Base-by-base conservation (phyloP, 2,797 vertebrate genomes). In the Hyperoplus immaculatus region DNA sequence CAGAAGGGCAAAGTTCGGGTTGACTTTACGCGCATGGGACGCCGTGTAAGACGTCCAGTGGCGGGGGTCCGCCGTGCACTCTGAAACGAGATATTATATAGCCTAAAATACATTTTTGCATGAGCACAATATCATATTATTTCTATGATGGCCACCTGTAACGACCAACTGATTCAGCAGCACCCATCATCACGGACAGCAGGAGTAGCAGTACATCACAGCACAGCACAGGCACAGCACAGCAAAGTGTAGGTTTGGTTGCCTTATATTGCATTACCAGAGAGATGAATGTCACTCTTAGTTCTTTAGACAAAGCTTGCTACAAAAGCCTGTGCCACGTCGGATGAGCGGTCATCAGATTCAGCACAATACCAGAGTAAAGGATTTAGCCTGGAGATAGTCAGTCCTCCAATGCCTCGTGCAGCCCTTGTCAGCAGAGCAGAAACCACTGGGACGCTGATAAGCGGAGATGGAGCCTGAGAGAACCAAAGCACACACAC, bases 401-500 rank as follows among this genome's bases (percentile, higher is more conserved):
- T 61, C 55, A 54, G 76, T 70, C 51, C 69, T 79, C 56, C 46
- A 1, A 64, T 75, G 49, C 75, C 83, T 81, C 29, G 18, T 78
- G 83, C 81, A 87, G 88, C 77, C 29, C 69, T 75, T 84, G 87
- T 83, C 82, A 88, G 82, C 83, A 78, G 82, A 89, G 89, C 75
- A 81, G 71, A 43, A 89, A 81, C 87, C 84, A 64, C 82, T 86
- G 90, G 87, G 87, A 82, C 56, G 72, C 79, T 80, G 89, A 93
- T 93, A 85, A 90, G 81, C 51, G 69, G 81, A 83, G 85, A 51
- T 61, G 11, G 61, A 75, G 82, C 65, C 70, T 18, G 65, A 72
- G 53, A 85, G 74, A 82, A 80, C 61, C 58, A 42, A 73, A 72
- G 71, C 5, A 10, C 80, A 51, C 78, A 78, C 80, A 80, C 72